Percentiles rank a stretch among this genome's conserved stretches.
These are phyloP conservation scores for Vanessa cardui DNA, from an alignment of 2,888 invertebrate genomes.

Conservation along the genomic window DNA sequence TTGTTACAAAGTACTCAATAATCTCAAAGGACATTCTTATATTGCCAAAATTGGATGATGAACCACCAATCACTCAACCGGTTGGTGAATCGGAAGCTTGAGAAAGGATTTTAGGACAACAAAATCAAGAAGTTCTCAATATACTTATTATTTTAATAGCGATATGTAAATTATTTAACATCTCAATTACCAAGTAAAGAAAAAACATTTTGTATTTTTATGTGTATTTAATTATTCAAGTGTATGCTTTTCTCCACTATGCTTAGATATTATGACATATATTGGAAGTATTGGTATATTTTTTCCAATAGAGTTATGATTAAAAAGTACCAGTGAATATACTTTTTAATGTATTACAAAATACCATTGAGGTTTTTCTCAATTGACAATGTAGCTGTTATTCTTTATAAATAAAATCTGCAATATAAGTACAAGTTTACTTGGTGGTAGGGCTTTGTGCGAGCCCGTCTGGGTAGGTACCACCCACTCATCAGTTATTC, in stretches of 20 bases:
- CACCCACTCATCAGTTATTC: too few relatives aligned
- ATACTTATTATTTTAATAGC: not conserved
- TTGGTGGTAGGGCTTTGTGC: too few relatives aligned
- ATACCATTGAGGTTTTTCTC: not conserved
- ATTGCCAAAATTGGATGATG: conserved; percentile 96
- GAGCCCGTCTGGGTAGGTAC: too few relatives aligned
- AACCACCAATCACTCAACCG: conserved; percentile 81
- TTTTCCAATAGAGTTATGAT: not conserved
- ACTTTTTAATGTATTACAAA: not conserved
- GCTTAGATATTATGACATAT: conserved; percentile 3
- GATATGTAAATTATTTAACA: too few relatives aligned
- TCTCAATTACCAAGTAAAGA: too few relatives aligned
- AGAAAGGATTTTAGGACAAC: conserved; percentile 35
- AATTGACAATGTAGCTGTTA: not conserved
- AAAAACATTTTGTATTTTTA: too few relatives aligned
- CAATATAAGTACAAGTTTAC: too few relatives aligned
- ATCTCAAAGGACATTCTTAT: conserved; percentile 99
- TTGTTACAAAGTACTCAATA: conserved; percentile 98
- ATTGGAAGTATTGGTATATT: not conserved
- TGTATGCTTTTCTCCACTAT: not conserved
- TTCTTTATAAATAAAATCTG: not conserved
- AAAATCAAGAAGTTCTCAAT: not conserved
- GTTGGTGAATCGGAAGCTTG: conserved; percentile 80
- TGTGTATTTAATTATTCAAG: not conserved
- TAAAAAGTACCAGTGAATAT: not conserved